Percentiles rank a stretch among this genome's conserved stretches.
phyloP scores from a whole-genome alignment of 2,113 vertebrate genomes.

The Corythoichthys intestinalis region DNA sequence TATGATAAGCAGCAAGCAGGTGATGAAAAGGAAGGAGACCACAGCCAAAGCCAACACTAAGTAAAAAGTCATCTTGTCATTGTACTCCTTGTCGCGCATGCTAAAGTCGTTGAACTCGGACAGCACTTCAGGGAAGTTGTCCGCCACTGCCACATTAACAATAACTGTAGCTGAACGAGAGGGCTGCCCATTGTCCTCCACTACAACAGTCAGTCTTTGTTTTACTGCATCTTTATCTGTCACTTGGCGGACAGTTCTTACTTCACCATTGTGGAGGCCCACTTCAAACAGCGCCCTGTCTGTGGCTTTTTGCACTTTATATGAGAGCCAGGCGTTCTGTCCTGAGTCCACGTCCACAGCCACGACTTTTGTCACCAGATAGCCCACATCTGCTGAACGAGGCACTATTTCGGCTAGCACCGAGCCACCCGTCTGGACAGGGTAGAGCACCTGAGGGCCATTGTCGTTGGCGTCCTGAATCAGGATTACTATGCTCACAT shows the following conservation, averaged over 20 bases:
- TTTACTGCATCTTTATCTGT: neutral
- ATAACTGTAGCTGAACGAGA: neutral
- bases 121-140: neutral
- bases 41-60: too few relatives aligned
- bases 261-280: neutral
- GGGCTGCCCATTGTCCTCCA: neutral
- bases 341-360: conserved; percentile 2
- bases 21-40: conserved; percentile 4
- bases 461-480: conserved; percentile 7
- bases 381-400: neutral
- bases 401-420: neutral
- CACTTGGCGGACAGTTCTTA: neutral
- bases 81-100: neutral
- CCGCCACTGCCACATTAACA: neutral
- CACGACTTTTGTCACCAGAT: conserved; percentile 1
- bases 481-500: conserved; percentile 23
- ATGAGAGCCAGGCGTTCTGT: neutral
- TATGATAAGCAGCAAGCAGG: conserved; percentile 3
- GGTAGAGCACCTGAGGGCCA: conserved; percentile 1
- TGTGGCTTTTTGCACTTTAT: neutral
- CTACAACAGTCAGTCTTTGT: neutral
- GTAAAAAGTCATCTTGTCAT: conserved; percentile 3
- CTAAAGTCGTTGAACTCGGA: conserved; percentile 1
- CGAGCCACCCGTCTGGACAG: neutral
- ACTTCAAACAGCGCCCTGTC: neutral